These are phyloP conservation scores for Tychaedon coryphoeus DNA, from an alignment of 2,113 vertebrate genomes.

Conservation along the genomic window DNA sequence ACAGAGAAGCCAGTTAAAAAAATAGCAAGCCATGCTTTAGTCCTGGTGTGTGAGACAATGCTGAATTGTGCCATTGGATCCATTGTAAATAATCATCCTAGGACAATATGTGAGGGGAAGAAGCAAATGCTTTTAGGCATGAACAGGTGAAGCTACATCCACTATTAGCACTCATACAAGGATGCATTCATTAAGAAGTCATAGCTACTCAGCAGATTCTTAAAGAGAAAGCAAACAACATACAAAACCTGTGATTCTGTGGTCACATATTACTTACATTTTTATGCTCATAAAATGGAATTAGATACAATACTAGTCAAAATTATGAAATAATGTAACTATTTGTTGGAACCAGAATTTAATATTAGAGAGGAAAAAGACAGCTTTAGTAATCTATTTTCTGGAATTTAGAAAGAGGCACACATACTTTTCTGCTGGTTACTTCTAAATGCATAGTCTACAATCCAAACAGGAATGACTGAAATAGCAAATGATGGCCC, in stretches of 20 bases:
- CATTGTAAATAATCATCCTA: neutral
- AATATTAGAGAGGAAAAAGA: neutral
- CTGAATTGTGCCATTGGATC: neutral
- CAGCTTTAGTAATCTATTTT: neutral
- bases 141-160: neutral
- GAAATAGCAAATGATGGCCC: neutral
- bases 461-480: neutral
- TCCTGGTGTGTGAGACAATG: neutral
- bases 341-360: neutral
- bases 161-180: neutral
- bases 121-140: neutral
- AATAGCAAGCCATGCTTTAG: neutral
- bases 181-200: neutral
- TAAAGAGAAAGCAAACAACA: neutral
- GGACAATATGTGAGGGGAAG: accelerated
- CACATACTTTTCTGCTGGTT: neutral
- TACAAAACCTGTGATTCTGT: neutral
- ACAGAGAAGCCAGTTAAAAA: neutral
- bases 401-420: neutral
- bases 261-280: neutral
- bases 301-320: neutral
- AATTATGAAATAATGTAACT: neutral
- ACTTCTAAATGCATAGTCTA: neutral
- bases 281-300: neutral
- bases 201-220: neutral